Conservation (phyloP, 2,113 vertebrate genomes). For the Lates calcarifer region DNA sequence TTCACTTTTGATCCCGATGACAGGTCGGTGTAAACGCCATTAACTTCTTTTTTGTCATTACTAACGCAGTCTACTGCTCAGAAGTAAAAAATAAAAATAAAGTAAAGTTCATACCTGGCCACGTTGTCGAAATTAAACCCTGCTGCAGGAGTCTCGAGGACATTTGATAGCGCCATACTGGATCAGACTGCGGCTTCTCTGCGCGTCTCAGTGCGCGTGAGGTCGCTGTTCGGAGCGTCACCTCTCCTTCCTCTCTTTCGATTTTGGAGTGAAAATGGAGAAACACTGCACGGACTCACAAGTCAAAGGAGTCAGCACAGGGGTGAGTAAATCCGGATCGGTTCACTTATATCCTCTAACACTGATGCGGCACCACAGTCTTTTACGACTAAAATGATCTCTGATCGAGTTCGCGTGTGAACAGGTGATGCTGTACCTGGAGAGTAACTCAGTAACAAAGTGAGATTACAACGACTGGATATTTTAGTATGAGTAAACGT, state of each 20-base stretch:
- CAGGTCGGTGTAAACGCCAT: background rate
- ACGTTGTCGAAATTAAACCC: constrained; percentile 84
- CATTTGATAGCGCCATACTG: constrained; percentile 76
- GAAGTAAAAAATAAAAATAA: background rate
- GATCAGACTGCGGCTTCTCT: constrained; percentile 16
- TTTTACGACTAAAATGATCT: background rate
- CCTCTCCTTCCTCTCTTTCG: constrained; percentile 49
- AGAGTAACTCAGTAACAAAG: background rate
- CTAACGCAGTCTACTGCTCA: background rate
- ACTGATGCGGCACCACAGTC: fast-evolving
- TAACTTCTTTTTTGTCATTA: fast-evolving
- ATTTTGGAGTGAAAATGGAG: constrained; percentile 69
- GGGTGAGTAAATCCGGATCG: constrained; percentile 73
- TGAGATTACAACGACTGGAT: background rate
- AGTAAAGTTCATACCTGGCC: constrained; percentile 49
- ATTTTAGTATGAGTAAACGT: background rate
- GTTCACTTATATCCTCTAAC: fast-evolving
- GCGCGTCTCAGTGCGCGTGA: constrained; percentile 53
- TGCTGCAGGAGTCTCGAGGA: constrained; percentile 63
- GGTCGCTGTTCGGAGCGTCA: constrained; percentile 67
- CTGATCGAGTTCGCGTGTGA: background rate
- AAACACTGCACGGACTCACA: constrained; percentile 43
- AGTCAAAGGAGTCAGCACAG: constrained; percentile 83
- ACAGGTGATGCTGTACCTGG: constrained; percentile 40
- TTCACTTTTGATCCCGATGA: constrained; percentile 62